Base-by-base conservation (phyloP, 2,888 invertebrate species). In the Oscheius sp. region DNA sequence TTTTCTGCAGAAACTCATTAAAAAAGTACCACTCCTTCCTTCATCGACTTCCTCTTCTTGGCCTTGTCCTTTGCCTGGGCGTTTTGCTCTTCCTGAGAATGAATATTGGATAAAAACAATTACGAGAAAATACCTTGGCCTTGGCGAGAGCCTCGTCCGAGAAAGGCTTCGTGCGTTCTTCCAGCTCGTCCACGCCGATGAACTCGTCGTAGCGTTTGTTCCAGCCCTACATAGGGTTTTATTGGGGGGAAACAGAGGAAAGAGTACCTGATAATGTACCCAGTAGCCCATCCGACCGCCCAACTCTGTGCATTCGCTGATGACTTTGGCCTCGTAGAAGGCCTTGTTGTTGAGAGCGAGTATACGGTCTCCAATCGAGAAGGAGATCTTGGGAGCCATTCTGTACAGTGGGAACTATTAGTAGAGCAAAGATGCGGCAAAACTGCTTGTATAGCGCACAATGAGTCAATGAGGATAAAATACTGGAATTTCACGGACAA, bases 181-280 rank as follows among this genome's bases (percentile, higher is more conserved):
- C 9, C 2, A 57, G 51, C 13, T 77, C 53, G 4, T 51, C 55
- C 47, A 53, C 3, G 1, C 51, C 33, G 2, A 81, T 57, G 10
- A 35, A 47, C 33, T 77, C 77, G 58, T 81, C 80, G 63, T 81
- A 68, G 7, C 79, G 74, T 32, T 37, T 55, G 48, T 77, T 72
- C 79, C 79, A 81, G 3, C 80, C 80, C 60, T 62, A 21, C 32
- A 35, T 55, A 29, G 32, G 9, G 37, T 21, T 53, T 21, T 33
- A 42, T n/a, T 21, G 21, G 21, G 21, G 5, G 10, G 35, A 55
- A n/a, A n/a, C 21, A 32, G 2, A 21, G 21, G 21, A 9, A 32
- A 53, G n/a, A 4, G 9, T 42, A 77, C 77, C 50, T 65, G 60
- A 57, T 75, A 80, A 47, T 80, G 80, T 21, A 80, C 42, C 1